Conservation (phyloP, 2,113 vertebrate species). For the Protobothrops mucrosquamatus region DNA sequence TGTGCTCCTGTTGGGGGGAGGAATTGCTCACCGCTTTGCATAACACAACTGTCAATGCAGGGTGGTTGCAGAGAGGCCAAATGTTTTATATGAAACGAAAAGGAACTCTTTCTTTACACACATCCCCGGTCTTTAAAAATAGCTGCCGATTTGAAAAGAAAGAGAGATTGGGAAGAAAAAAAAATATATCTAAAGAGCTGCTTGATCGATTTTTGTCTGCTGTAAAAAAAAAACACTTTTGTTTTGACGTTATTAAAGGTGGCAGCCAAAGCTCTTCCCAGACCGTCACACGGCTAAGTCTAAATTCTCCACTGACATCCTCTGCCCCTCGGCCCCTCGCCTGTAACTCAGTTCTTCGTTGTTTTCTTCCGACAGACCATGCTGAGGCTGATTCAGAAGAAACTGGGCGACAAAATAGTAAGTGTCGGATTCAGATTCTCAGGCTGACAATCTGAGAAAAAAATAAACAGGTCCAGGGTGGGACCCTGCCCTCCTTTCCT, state of each 20-base stretch:
- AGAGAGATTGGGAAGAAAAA: no score
- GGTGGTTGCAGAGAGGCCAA: no score
- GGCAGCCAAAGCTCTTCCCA: neutral
- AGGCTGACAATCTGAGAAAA: no score
- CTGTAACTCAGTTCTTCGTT: neutral
- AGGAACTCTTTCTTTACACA: no score
- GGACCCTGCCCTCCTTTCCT: neutral
- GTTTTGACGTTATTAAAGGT: neutral
- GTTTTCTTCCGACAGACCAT: constrained; percentile 81
- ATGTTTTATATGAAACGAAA: no score
- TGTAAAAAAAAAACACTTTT: neutral
- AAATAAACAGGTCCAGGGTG: neutral
- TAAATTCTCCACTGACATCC: neutral
- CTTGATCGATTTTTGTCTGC: neutral
- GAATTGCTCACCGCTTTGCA: neutral
- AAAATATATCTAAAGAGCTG: neutral
- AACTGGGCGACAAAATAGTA: constrained; percentile 88
- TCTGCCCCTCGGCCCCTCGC: neutral
- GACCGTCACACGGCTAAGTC: neutral
- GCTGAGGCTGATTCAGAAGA: constrained; percentile 97
- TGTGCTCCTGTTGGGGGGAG: neutral
- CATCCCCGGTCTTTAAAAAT: no score
- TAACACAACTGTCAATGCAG: no score
- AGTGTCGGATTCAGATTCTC: constrained; percentile 47
- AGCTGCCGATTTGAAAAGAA: no score